Evolutionary conservation across 2,888 invertebrate species (phyloP), one percentile per base, ranked within the genome.

Genomic region (Molorchus minor): DNA sequence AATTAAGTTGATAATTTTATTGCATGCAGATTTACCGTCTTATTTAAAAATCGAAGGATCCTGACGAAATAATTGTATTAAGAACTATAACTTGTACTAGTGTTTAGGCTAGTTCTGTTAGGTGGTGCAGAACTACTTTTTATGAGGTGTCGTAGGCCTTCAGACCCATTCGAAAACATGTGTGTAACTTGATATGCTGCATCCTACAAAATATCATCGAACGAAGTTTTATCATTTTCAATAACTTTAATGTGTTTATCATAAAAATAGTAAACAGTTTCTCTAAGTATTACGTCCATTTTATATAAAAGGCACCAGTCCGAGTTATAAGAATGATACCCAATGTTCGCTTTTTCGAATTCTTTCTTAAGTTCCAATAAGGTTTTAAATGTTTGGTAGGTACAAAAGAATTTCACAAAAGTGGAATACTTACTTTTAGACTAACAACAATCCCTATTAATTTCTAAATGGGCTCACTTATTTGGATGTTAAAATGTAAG

Each of bases 101-200:
- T 33, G 38, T 44, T 60, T 35, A 44, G 25, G 25, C 62, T 58
- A 43, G 67, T 51, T 41, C 59, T 36, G 19, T 45, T 67, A 15
- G 66, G 41, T 17, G 65, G 33, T 40, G 58, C 40, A 30, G 66
- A 65, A 57, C 61, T 66, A 64, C 65, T 58, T 54, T 62, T 40
- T 46, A 72, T 65, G 56, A 68, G 61, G 38, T 65, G 59, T 56
- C 64, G 61, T 12, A 71, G 33, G 53, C 65, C 68, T 55, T 67
- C 69, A 12, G 74, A 68, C 46, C 71, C 70, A 57, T 53, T 71
- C 21, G 70, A 62, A 60, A 73, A 70, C 60, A 69, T 61, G 56
- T 61, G 65, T 54, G 71, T 71, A 51, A 76, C 64, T 64, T 72
- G 75, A 55, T 62, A 63, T 16, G 75, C 74, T 43, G 75, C 77